Percentiles rank a stretch among this genome's conserved stretches.
Evolutionary conservation across 2,888 invertebrate species (phyloP).

Genomic region (Polyommatus icarus): DNA sequence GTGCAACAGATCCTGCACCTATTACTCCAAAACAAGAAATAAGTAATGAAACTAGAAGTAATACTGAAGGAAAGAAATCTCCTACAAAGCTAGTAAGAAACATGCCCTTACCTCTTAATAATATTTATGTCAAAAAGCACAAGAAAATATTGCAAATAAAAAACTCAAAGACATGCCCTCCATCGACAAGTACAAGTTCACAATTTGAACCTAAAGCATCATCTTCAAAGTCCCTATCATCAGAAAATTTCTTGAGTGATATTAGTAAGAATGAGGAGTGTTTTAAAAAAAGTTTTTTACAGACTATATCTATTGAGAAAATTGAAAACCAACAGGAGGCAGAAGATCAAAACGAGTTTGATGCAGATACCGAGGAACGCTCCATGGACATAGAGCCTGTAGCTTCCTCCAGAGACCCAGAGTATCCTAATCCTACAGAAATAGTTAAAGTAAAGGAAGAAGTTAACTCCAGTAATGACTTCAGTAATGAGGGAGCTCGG

Average conservation of each 20-base stretch:
- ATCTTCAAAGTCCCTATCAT: constrained; percentile 55
- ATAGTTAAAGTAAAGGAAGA: constrained; percentile 67
- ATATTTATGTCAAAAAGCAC: constrained; percentile 69
- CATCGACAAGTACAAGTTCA: constrained; percentile 38
- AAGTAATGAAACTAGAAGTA: constrained; percentile 46
- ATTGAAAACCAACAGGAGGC: constrained; percentile 47
- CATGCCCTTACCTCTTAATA: constrained; percentile 59
- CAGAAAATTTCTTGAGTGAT: constrained; percentile 64
- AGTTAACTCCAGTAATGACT: constrained; percentile 64
- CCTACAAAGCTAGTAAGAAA: constrained; percentile 48
- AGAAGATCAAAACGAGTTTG: constrained; percentile 57
- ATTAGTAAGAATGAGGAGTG: constrained; percentile 46
- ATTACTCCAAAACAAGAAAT: constrained; percentile 55
- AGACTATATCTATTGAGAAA: constrained; percentile 60
- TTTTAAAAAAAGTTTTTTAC: constrained; percentile 50
- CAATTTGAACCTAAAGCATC: constrained; percentile 54
- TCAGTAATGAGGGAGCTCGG: constrained; percentile 56
- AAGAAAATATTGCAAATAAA: constrained; percentile 73
- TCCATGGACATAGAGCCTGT: constrained; percentile 68
- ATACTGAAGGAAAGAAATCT: constrained; percentile 46
- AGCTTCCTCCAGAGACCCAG: constrained; percentile 48
- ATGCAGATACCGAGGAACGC: constrained; percentile 65
- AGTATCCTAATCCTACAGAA: constrained; percentile 49
- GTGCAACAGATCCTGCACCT: constrained; percentile 58
- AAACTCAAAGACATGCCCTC: constrained; percentile 54